A percentile compares a stretch with the other conserved stretches of the same genome.
Conservation (phyloP, 2,888 invertebrate genomes). For the Petrolisthes cinctipes region DNA sequence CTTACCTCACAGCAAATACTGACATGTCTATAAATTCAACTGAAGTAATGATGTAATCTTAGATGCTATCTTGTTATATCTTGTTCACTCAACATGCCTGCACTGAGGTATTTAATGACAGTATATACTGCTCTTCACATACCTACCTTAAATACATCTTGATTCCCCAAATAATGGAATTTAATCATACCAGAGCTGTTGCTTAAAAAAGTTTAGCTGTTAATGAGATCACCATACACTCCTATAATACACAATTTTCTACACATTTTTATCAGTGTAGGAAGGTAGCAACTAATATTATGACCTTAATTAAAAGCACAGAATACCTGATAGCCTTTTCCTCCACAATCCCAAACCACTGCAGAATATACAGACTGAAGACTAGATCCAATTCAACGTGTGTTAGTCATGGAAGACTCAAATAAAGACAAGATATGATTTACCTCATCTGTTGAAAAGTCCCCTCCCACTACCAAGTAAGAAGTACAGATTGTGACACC, state of each 20-base stretch:
- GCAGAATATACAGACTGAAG: conserved; percentile 33
- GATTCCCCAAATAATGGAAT: no score
- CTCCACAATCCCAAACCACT: conserved; percentile 13
- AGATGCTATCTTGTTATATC: no score
- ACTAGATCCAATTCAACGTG: conserved; percentile 39
- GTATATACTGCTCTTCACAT: no score
- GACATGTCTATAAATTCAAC: no score
- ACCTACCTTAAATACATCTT: no score
- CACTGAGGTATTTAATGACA: no score
- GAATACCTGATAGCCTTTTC: conserved; percentile 32
- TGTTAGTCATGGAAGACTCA: conserved; percentile 35
- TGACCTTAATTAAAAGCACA: conserved; percentile 15
- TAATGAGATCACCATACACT: conserved; percentile 8
- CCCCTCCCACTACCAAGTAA: conserved; percentile 17
- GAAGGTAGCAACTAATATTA: background rate
- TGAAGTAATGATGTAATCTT: no score
- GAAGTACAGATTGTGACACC: conserved; percentile 24
- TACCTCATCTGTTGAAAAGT: conserved; percentile 8
- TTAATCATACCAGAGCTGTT: background rate
- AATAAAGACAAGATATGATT: conserved; percentile 24
- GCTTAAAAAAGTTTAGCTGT: background rate
- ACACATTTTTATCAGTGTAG: background rate
- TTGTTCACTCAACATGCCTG: no score
- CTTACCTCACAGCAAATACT: no score
- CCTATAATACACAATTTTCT: background rate